These are phyloP conservation scores for Drosophila mimetica DNA, from an alignment of 2,888 invertebrate species.

Conservation along the genomic window DNA sequence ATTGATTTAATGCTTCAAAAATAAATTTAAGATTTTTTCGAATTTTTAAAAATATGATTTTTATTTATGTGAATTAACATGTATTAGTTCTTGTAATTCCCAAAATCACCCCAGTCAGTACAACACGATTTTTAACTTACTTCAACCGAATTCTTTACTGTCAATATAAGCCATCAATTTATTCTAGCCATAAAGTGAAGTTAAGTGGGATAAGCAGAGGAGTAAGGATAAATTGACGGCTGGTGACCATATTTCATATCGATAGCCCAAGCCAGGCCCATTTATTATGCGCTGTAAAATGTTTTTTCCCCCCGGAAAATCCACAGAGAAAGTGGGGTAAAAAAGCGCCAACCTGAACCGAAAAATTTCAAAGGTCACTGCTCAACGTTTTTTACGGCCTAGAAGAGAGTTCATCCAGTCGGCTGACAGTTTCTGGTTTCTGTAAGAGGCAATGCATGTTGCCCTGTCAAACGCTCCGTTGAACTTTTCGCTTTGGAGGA, in stretches of 20 bases:
- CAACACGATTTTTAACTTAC: conserved; percentile 14
- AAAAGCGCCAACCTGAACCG: conserved; percentile 23
- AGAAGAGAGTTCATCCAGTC: conserved; percentile 13
- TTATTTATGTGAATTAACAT: no score
- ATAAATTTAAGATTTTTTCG: no score
- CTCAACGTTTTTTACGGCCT: conserved; percentile 35
- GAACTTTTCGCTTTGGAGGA: conserved; percentile 27
- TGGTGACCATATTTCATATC: conserved; percentile 62
- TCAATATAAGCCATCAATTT: conserved; percentile 19
- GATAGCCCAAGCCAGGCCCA: conserved; percentile 56
- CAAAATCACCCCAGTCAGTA: background rate
- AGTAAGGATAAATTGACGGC: conserved; percentile 16
- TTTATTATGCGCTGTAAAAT: conserved; percentile 64
- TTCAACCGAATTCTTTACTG: background rate
- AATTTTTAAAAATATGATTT: no score
- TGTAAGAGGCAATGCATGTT: conserved; percentile 72
- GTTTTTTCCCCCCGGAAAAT: conserved; percentile 31
- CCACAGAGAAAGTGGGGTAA: conserved; percentile 16
- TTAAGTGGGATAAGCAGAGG: conserved; percentile 5
- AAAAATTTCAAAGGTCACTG: conserved; percentile 40
- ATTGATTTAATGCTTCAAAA: no score
- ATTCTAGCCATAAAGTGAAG: background rate
- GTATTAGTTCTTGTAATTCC: background rate
- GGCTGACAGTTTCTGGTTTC: conserved; percentile 30
- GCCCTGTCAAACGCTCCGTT: conserved; percentile 71